Base-by-base conservation (phyloP, 2,113 vertebrate species). In the Patagioenas fasciata region DNA sequence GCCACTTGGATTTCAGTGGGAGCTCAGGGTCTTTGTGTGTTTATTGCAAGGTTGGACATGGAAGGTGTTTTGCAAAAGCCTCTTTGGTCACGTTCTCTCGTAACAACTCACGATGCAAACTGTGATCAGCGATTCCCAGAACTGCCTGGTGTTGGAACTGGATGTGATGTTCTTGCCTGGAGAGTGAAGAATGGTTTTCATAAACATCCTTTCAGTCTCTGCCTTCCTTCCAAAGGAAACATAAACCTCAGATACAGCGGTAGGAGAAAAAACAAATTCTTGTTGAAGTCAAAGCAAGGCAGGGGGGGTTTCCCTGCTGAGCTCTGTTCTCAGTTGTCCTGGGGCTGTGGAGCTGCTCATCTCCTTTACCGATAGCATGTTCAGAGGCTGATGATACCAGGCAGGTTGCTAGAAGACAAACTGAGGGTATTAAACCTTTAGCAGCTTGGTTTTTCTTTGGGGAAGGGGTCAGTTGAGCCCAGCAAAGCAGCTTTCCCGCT, bases 161-260 rank as follows among this genome's bases (percentile, higher is more conserved):
- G 38, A 75, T 75, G 80, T 90, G 69, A 31, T 24, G 6, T 83
- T 77, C 54, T 78, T 74, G 85, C 67, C 57, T 91, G 42, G 47
- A 23, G 57, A 40, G 65, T 81, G 81, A 93, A 80, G 7, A 66
- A 42, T 3, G 7, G 44, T 61, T 94, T 94, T 78, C 67, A 53
- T 93, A 91, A 96, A 95, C 88, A 96, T 96, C 83, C 88, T 93
- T 83, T 88, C 57, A 50, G 40, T 40, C 72, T 53, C 80, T 84
- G 72, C 81, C 83, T 91, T 92, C 89, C 89, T 91, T 91, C 70
- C 73, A 66, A 69, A 79, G 80, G 85, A 92, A 89, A 54, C 14
- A 13, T 32, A 74, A 86, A 40, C 75, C 73, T 83, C 51, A 67
- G 58, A 69, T 38, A 51, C 67, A 38, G 47, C 29, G 23, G 38